Percentiles rank a stretch among this genome's conserved stretches.
phyloP scores from a whole-genome alignment of 2,888 invertebrate genomes.

The Ichneumoninae sp. region DNA sequence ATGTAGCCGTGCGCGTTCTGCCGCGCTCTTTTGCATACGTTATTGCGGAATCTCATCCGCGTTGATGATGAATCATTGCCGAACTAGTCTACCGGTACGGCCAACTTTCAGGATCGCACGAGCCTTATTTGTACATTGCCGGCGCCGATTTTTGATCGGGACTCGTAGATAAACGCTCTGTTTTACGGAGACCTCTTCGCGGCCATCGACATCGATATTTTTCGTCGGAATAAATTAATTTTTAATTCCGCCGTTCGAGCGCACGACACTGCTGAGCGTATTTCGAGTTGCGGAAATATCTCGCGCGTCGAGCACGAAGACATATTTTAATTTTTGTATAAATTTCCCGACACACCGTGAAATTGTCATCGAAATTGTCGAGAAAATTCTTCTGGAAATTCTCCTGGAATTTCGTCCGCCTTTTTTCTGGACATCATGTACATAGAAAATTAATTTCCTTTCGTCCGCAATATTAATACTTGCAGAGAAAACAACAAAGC shows the following conservation, averaged over 20 bases:
- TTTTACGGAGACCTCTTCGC: not conserved
- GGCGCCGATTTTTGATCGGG: not conserved
- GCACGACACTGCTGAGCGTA: not conserved
- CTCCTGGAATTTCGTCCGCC: too few relatives aligned
- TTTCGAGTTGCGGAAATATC: not conserved
- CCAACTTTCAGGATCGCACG: conserved; percentile 37
- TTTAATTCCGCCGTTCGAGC: not conserved
- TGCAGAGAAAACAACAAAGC: too few relatives aligned
- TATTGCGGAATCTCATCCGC: conserved; percentile 57
- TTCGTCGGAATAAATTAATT: not conserved
- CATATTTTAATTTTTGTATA: too few relatives aligned
- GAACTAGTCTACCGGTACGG: conserved; percentile 33
- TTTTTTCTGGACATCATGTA: too few relatives aligned
- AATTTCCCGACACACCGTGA: too few relatives aligned
- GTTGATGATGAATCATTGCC: conserved; percentile 63
- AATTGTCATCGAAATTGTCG: too few relatives aligned
- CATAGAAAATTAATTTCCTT: too few relatives aligned
- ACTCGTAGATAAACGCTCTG: not conserved
- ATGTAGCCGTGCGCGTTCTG: conserved; percentile 23
- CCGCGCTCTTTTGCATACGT: conserved; percentile 40
- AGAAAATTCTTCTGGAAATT: too few relatives aligned
- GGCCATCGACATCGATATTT: not conserved
- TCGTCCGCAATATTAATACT: too few relatives aligned
- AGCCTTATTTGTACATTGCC: conserved; percentile 48
- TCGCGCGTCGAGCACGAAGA: too few relatives aligned